Base-by-base conservation (phyloP, 2,797 vertebrate species). In the Pseudotriccus pelzelni region DNA sequence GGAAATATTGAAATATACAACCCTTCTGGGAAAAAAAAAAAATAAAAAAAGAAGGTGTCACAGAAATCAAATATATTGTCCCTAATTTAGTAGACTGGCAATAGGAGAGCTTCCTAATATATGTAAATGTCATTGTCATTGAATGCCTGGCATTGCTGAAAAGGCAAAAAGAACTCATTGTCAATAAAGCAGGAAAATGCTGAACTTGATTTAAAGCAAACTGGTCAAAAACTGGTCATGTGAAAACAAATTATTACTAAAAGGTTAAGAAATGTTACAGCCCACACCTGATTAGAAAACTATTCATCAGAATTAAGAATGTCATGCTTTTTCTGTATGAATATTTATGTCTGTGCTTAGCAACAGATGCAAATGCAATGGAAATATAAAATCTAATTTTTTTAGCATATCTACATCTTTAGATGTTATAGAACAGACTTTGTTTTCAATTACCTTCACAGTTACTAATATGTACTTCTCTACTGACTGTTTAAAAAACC, bases 371-470 rank as follows among this genome's bases (percentile, higher is more conserved):
- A 91, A 96, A 94, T 72, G 23, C 9, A 24, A 79, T 74, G 81
- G 79, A 91, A 78, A 94, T 92, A 93, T 76, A 94, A 95, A 94
- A 70, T 94, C 86, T 95, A 96, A 96, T 91, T 83, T 70, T 34
- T 96, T 93, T 97, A 87, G 68, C 88, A 96, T 95, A 95, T 97
- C 97, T 97, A 84, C 64, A 79, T 91, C 53, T 96, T 90, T 86
- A 72, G 90, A 89, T 46, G 37, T 79, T 95, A 96, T 78, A 83
- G 87, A 96, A 96, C 89, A 96, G 77, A 90, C 66, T 96, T 97
- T 97, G 92, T 95, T 97, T 97, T 96, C 94, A 96, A 92, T 95
- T 97, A 92, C 55, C 79, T 96, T 97, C 96, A 94, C 88, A 96
- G 95, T 97, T 97, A 97, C 82, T 94, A 92, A 88, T 87, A 91